A percentile compares a stretch with the other conserved stretches of the same genome.
These are phyloP conservation scores for Ptilodon capucinus DNA, from an alignment of 2,888 invertebrate genomes.

Conservation along the genomic window DNA sequence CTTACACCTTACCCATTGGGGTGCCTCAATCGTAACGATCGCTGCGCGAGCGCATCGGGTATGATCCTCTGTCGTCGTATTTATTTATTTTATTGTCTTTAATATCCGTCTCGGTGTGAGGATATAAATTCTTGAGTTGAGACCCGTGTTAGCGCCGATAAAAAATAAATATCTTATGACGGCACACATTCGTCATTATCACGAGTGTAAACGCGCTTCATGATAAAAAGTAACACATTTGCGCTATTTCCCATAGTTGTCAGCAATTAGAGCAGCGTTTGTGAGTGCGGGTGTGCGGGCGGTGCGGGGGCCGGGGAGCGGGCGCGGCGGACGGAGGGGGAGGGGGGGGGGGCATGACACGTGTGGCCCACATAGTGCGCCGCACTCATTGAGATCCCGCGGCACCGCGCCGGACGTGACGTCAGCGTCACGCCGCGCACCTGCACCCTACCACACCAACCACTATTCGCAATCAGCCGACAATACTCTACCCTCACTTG, in stretches of 20 bases:
- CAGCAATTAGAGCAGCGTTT: slow-evolving; percentile 72
- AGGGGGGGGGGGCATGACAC: slow-evolving; percentile 56
- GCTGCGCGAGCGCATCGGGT: slow-evolving; percentile 16
- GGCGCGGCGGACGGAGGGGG: slow-evolving; percentile 22
- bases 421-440: slow-evolving; percentile 54
- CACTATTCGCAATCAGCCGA: slow-evolving; percentile 16
- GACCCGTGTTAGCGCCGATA: slow-evolving; percentile 32
- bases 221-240: slow-evolving; percentile 71
- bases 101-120: slow-evolving; percentile 22
- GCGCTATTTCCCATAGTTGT: slow-evolving; percentile 77
- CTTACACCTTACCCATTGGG: slow-evolving; percentile 51
- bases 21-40: slow-evolving; percentile 37
- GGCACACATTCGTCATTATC: slow-evolving; percentile 59
- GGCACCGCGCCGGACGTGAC: slow-evolving; percentile 67
- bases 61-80: slow-evolving; percentile 20
- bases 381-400: slow-evolving; percentile 64
- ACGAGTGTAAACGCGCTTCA: slow-evolving; percentile 59
- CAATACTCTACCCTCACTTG: slow-evolving; percentile 14
- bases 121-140: slow-evolving; percentile 26
- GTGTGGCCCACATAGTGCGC: slow-evolving; percentile 77
- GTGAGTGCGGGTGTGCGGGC: slow-evolving; percentile 47
- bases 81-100: slow-evolving; percentile 42
- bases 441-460: slow-evolving; percentile 49
- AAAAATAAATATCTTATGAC: slow-evolving; percentile 38
- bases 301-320: slow-evolving; percentile 21